Percentiles rank a stretch among this genome's conserved stretches.
These are phyloP conservation scores for Asarcornis scutulata DNA, from an alignment of 2,113 vertebrate genomes.

Conservation along the genomic window DNA sequence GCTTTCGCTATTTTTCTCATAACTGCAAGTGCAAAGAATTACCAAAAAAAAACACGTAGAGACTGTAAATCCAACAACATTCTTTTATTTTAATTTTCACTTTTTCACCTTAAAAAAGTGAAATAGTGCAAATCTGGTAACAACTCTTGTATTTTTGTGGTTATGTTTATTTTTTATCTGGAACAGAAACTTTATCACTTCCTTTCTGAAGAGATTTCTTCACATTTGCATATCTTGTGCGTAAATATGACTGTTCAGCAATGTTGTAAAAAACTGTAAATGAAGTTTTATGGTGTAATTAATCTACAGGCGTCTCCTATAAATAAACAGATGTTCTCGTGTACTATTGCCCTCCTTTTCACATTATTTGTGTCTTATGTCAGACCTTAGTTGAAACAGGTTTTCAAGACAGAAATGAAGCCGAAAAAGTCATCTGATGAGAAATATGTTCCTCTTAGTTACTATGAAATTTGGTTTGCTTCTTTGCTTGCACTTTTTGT, in stretches of 20 bases:
- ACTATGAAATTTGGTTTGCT: conserved; percentile 64
- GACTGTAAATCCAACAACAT: not conserved
- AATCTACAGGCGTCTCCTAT: conserved; percentile 21
- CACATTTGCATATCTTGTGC: not conserved
- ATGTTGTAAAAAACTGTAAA: not conserved
- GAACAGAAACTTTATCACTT: not conserved
- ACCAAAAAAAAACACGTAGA: not conserved
- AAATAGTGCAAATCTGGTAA: not conserved
- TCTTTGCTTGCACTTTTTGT: conserved; percentile 48
- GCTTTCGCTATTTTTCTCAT: not conserved
- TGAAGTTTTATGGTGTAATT: conserved; percentile 37
- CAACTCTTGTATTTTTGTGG: conserved; percentile 10
- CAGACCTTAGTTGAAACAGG: not conserved
- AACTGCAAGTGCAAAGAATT: not conserved
- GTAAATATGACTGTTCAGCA: not conserved
- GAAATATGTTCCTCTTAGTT: conserved; percentile 7
- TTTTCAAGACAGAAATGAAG: conserved; percentile 53
- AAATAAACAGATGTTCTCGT: conserved; percentile 6
- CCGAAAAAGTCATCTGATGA: not conserved
- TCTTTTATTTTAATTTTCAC: not conserved
- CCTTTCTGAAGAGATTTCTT: not conserved
- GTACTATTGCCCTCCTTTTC: not conserved
- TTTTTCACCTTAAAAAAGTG: not conserved
- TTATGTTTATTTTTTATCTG: not conserved
- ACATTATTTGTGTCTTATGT: not conserved